Evolutionary conservation across 2,797 vertebrate genomes (phyloP), one percentile per base, ranked within the genome.

Genomic region (Botia kubotai): DNA sequence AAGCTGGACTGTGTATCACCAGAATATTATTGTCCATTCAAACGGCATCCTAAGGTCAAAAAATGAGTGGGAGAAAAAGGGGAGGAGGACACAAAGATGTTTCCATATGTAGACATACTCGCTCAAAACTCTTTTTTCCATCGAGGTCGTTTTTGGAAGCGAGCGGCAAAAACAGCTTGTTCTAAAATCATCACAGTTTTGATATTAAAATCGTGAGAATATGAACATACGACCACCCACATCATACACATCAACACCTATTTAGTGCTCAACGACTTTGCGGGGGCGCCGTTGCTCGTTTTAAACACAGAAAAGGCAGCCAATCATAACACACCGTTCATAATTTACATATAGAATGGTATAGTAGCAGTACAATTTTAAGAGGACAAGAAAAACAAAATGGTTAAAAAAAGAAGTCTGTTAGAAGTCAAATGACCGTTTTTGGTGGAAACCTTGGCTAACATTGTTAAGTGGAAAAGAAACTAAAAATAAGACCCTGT

Each of bases 11-110:
- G 23, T n/a, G 70, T 46, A 80, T 77, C 73, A 75, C 39, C 67
- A 70, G 17, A 23, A 81, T 65, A 57, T 62, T 71, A 79, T 63
- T 77, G 75, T 72, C 72, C 57, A 69, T 82, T 79, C 29, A 81
- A 83, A 82, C 72, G 65, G 2, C 33, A 16, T 39, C 66, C 75
- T 67, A 60, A 46, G 26, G 76, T 72, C 72, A 53, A 69, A 73
- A 2, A 16, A 70, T 48, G 57, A 71, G 29, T 68, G 29, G 19
- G 57, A 66, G 46, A 50, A 0, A 19, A 74, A 33, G 67, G 17
- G 12, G 4, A 67, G 48, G 43, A 68, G 19, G 2, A 26, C 23
- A 26, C 23, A 21, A 10, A 60, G 10, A 26, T n/a, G 33, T 33
- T 33, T 63, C 1, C 29, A n/a, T 14, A 63, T 63, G 57, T 1